Base-by-base conservation (phyloP, 2,113 vertebrate genomes). In the Fulmarus glacialis region DNA sequence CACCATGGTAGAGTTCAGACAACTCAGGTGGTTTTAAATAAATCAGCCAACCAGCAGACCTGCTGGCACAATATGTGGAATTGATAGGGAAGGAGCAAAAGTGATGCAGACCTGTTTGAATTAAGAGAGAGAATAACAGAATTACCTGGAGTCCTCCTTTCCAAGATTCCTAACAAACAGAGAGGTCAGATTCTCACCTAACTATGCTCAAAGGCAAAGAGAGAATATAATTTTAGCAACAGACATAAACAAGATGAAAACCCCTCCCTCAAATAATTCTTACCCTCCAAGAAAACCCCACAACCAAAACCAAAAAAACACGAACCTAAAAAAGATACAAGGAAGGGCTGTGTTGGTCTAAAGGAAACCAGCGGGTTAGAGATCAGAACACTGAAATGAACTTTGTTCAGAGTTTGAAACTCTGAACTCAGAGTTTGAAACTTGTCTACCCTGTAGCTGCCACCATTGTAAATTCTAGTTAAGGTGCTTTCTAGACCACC, bases 281-380 rank as follows among this genome's bases (percentile, higher is more conserved):
- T 75, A 38, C 9, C 21, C 12, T 80, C 14, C 9, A 18, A 62
- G 73, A n/a, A 30, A 36, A 0, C 7, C 2, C 20, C 11, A 13
- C 11, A 47, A n/a, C 8, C 1, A 1, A 87, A 66, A 13, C 36
- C 0, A 14, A 78, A 67, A 42, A 53, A 9, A 0, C 9, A 7
- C 15, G 36, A 27, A 60, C 20, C 16, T 13, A 24, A 62, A 5
- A 9, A 71, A 50, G 9, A 15, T 27, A 4, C 5, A 56, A 47
- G 1, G 2, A 56, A 47, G 1, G 2, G 4, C 42, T 81, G 6
- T 81, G 14, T 42, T 90, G 38, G 12, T 68, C 42, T 72, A 34
- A 60, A 72, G 27, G 42, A 71, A 85, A 45, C 7, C 11, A 64
- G 23, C 5, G 22, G 40, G 9, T 40, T 20, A 26, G 36, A 38